phyloP scores from a whole-genome alignment of 2,797 vertebrate species.

The Xenops minutus region DNA sequence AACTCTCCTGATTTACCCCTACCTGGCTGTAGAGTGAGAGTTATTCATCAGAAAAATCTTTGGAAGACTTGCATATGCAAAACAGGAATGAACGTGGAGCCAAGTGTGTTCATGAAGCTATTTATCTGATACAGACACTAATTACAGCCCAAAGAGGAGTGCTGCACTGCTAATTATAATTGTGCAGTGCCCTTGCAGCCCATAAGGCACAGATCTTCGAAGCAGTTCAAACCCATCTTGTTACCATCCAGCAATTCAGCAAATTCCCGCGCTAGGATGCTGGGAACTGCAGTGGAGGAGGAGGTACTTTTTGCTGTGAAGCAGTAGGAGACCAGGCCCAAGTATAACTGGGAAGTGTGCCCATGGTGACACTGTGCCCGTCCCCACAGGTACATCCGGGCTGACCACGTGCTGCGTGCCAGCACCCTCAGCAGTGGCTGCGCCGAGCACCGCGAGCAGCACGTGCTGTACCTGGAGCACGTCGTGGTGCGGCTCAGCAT shows the following conservation, averaged over 20 bases:
- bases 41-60: conserved; percentile 3
- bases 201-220: conserved; percentile 28
- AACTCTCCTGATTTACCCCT: neutral
- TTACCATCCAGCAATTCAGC: conserved; percentile 4
- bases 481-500: conserved; percentile 85
- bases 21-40: neutral
- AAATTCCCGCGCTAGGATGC: neutral
- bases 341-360: neutral
- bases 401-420: conserved; percentile 81
- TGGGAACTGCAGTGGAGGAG: neutral
- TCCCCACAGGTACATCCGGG: conserved; percentile 80
- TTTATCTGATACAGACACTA: conserved; percentile 48
- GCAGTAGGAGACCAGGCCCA: neutral
- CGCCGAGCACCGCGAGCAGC: conserved; percentile 77
- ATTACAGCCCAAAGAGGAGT: conserved; percentile 3
- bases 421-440: conserved; percentile 81
- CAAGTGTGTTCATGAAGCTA: conserved; percentile 20
- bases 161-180: neutral
- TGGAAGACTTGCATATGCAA: neutral
- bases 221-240: neutral
- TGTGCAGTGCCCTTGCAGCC: conserved; percentile 17
- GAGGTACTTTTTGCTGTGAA: neutral
- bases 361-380: fast-evolving
- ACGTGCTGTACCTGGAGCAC: conserved; percentile 84
- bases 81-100: neutral